A percentile compares a stretch with the other conserved stretches of the same genome.
phyloP scores from a whole-genome alignment of 2,113 vertebrate genomes.

The Haliaeetus leucogaster region DNA sequence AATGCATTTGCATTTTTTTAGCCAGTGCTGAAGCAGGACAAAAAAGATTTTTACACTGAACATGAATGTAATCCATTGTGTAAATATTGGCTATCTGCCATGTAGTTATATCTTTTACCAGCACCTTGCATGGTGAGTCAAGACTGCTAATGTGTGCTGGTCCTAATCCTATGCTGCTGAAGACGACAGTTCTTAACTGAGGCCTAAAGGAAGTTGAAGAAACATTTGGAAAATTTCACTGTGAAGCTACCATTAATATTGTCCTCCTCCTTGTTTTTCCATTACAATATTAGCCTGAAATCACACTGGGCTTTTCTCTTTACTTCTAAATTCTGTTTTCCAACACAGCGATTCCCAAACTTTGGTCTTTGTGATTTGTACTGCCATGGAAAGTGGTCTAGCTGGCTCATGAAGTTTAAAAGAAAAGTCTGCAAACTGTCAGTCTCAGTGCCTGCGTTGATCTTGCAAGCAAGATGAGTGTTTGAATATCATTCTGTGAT shows the following conservation, averaged over 20 bases:
- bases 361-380: background rate
- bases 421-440: background rate
- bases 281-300: background rate
- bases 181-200: background rate
- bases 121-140: background rate
- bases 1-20: background rate
- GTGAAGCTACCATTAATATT: background rate
- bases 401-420: background rate
- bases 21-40: background rate
- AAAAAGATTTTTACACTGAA: background rate
- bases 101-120: background rate
- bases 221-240: background rate
- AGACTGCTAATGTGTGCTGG: background rate
- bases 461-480: background rate
- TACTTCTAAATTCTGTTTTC: background rate
- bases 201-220: background rate
- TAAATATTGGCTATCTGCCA: background rate
- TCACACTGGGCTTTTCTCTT: background rate
- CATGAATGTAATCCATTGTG: background rate
- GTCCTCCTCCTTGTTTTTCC: background rate
- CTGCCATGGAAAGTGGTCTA: background rate
- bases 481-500: background rate
- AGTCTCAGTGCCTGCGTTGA: background rate
- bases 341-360: background rate
- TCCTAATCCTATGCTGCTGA: background rate